Evolutionary conservation across 2,113 vertebrate species (phyloP).

Genomic region (Malurus melanocephalus): DNA sequence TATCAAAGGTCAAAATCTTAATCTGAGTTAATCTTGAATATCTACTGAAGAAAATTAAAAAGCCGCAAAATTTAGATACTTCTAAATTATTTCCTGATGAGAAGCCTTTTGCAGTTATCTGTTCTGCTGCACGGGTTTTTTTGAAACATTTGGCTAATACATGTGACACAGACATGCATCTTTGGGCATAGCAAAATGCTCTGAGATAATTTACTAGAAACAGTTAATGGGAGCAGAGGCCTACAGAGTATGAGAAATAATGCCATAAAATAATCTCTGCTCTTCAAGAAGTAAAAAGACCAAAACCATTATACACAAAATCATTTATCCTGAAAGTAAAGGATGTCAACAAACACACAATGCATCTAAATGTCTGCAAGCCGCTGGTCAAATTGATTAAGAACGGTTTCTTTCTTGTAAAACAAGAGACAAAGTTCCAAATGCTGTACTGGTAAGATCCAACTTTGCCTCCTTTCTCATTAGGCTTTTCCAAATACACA

Average conservation of each 20-base stretch:
- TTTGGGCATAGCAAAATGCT: constrained; percentile 17
- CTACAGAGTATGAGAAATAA: neutral
- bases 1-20: neutral
- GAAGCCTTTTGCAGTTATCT: neutral
- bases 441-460: neutral
- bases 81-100: neutral
- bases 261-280: neutral
- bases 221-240: neutral
- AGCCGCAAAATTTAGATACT: neutral
- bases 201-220: constrained; percentile 1
- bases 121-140: neutral
- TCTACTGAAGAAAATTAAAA: neutral
- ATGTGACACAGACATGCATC: neutral
- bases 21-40: neutral
- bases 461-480: neutral
- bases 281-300: neutral
- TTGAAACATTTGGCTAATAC: neutral
- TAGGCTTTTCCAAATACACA: neutral
- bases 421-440: neutral
- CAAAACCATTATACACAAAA: neutral
- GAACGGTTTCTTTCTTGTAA: neutral
- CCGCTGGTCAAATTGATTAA: neutral
- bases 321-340: neutral
- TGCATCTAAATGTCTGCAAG: neutral
- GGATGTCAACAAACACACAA: neutral